phyloP scores from a whole-genome alignment of 1,140 invertebrate genomes.

The Zophobas atratus region DNA sequence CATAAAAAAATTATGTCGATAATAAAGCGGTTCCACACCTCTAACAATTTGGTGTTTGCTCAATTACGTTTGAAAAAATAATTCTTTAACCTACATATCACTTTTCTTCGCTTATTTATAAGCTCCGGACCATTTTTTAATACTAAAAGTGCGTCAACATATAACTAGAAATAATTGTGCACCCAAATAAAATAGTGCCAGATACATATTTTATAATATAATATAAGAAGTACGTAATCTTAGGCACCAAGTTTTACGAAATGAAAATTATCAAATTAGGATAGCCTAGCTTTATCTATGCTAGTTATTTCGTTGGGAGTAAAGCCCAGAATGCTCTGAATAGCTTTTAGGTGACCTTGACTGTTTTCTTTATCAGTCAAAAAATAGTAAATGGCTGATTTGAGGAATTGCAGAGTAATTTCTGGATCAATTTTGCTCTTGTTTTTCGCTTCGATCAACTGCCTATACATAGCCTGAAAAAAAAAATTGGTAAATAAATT shows the following conservation, averaged over 20 bases:
- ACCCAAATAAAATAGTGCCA: constrained; percentile 16
- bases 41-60: neutral
- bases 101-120: neutral
- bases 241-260: constrained; percentile 49
- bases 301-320: constrained; percentile 81
- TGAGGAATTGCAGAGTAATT: constrained; percentile 89
- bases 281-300: constrained; percentile 77
- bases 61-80: constrained; percentile 25
- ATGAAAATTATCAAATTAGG: constrained; percentile 53
- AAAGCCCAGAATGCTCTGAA: constrained; percentile 89
- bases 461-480: constrained; percentile 86
- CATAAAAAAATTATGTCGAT: neutral
- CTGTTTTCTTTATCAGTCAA: constrained; percentile 89
- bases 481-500: constrained; percentile 44
- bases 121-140: constrained; percentile 17
- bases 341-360: constrained; percentile 86
- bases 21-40: neutral
- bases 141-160: constrained; percentile 29
- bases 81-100: constrained; percentile 3
- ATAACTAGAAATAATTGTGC: constrained; percentile 21
- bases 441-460: constrained; percentile 81
- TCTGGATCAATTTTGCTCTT: constrained; percentile 84
- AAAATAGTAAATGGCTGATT: constrained; percentile 92
- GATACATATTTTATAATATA: neutral
- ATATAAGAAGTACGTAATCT: constrained; percentile 24